phyloP scores from a whole-genome alignment of 1,140 invertebrate species.

The Bicyclus anynana region DNA sequence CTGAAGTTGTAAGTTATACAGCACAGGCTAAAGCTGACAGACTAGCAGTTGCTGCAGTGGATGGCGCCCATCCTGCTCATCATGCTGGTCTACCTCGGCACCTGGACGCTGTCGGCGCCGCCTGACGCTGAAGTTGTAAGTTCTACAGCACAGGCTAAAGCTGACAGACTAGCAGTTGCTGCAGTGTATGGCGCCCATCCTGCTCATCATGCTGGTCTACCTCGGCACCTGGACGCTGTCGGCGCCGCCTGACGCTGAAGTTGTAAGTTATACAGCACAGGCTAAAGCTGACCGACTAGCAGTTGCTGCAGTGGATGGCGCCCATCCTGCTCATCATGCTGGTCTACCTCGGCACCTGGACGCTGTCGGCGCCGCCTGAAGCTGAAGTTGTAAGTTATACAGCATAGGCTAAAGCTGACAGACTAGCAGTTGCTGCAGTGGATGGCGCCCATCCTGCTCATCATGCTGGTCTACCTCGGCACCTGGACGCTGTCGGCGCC shows the following conservation, averaged over 20 bases:
- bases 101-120: slow-evolving; percentile 91
- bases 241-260: slow-evolving; percentile 86
- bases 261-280: slow-evolving; percentile 82
- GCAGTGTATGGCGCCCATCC: slow-evolving; percentile 94
- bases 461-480: slow-evolving; percentile 92
- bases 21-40: slow-evolving; percentile 95
- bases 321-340: slow-evolving; percentile 92
- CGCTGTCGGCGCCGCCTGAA: slow-evolving; percentile 87
- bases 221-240: slow-evolving; percentile 93
- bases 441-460: slow-evolving; percentile 92
- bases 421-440: slow-evolving; percentile 94
- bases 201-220: slow-evolving; percentile 92
- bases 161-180: slow-evolving; percentile 93
- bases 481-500: slow-evolving; percentile 93
- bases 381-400: too few relatives aligned
- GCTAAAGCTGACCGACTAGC: slow-evolving; percentile 94
- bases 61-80: slow-evolving; percentile 92
- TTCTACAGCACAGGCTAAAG: slow-evolving; percentile 92
- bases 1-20: slow-evolving; percentile 76
- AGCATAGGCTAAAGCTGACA: slow-evolving; percentile 94
- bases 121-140: slow-evolving; percentile 81
- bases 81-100: slow-evolving; percentile 91
- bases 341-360: slow-evolving; percentile 94
- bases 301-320: slow-evolving; percentile 93
- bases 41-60: slow-evolving; percentile 93